Evolutionary conservation across 2,797 vertebrate species (phyloP).

Genomic region (Fistularia commersonii): DNA sequence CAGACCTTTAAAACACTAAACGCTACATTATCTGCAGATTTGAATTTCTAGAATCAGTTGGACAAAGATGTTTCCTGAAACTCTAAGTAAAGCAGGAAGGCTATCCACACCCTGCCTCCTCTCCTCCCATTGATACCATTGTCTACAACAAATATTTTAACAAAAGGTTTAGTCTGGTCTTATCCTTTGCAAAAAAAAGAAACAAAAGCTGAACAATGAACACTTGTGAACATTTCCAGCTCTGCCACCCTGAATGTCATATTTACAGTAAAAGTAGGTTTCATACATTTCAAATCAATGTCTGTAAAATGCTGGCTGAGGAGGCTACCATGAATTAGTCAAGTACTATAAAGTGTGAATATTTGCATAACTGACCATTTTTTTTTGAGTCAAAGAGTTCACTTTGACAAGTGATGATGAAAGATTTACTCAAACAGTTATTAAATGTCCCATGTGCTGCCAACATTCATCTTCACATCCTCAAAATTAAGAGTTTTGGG

Average conservation of each 20-base stretch:
- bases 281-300: neutral
- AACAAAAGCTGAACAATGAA: constrained; percentile 4
- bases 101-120: neutral
- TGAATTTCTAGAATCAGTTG: neutral
- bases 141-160: constrained; percentile 13
- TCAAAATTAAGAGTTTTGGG: too few species aligned
- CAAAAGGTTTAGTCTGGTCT: constrained; percentile 2
- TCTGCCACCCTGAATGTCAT: neutral
- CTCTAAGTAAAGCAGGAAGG: constrained; percentile 11
- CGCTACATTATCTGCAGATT: neutral
- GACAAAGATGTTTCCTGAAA: constrained; percentile 16
- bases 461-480: too few species aligned
- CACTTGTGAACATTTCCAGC: neutral
- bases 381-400: too few species aligned
- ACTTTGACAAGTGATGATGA: too few species aligned
- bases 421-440: too few species aligned
- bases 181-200: constrained; percentile 6
- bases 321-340: too few species aligned
- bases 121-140: constrained; percentile 1
- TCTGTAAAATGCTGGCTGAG: too few species aligned
- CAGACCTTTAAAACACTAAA: constrained; percentile 4
- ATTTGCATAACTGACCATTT: too few species aligned
- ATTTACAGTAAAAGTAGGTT: neutral
- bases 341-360: too few species aligned
- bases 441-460: too few species aligned